Evolutionary conservation across 2,797 vertebrate species (phyloP), one percentile per base, ranked within the genome.

Genomic region (Pogonophryne albipinna): DNA sequence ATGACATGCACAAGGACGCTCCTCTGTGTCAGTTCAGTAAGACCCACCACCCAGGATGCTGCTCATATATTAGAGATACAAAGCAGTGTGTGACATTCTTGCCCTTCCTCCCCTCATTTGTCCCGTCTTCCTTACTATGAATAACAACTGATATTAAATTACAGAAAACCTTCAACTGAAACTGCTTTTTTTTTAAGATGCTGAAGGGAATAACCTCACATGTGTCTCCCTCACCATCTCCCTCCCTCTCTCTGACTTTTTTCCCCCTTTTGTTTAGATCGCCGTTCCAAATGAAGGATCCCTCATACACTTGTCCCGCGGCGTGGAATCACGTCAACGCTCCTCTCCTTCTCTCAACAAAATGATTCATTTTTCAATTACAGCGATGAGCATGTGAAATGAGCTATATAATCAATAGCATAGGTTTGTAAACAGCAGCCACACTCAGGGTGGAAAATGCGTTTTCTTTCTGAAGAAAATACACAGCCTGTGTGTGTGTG

Each of bases 321-420:
- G 88, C 75, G 50, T 66, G 57, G 60, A 85, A 81, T 90, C 84
- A 76, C 56, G 71, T 86, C 80, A 69, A 62, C 69, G 10, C 74
- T 69, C 77, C 72, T 38, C 71, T 80, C 65, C 42, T 19, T 56
- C 75, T 49, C 70, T 90, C 95, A 90, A 89, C 87, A 91, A 96
- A 97, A 94, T 94, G 95, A 96, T 95, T 95, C 90, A 92, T 95
- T 97, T 97, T 97, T 96, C 96, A 95, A 96, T 97, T 96, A 97
- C 91, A 85, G 94, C 95, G 93, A 97, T 96, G 95, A 96, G 96
- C 92, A 95, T 95, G 95, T 94, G 96, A 97, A 98, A 98, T 97
- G 97, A 97, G 95, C 94, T 96, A 96, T 96, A 95, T 96, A 97
- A 99, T 97, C 97, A 97, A 97, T 96, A 96, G 90, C 85, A 89